Conservation (phyloP, 2,797 vertebrate species). For the Geotrypetes seraphini region DNA sequence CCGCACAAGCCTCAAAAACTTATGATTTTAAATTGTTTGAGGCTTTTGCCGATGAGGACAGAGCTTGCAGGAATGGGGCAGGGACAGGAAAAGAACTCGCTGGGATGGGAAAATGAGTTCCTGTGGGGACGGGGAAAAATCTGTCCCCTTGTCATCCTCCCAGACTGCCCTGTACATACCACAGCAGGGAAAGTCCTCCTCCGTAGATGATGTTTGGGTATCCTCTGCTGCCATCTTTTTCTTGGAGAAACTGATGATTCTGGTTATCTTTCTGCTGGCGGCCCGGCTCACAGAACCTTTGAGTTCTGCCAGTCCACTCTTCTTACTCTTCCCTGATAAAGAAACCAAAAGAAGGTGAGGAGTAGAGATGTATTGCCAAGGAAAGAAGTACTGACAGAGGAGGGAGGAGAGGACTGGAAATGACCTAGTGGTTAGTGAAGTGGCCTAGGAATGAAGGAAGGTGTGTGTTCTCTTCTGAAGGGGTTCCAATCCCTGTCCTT, state of each 20-base stretch:
- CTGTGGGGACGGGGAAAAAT: too few species aligned
- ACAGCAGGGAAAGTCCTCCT: slow-evolving; percentile 78
- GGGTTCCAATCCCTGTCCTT: too few species aligned
- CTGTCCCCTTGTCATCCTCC: too few species aligned
- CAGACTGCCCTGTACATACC: slow-evolving; percentile 50
- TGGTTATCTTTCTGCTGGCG: slow-evolving; percentile 89
- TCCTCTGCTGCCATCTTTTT: slow-evolving; percentile 77
- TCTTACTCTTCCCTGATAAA: slow-evolving; percentile 70
- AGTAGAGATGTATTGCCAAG: not conserved
- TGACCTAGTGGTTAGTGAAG: too few species aligned
- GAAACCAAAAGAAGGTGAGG: not conserved
- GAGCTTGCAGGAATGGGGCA: too few species aligned
- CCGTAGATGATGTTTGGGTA: slow-evolving; percentile 42
- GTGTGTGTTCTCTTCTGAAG: too few species aligned
- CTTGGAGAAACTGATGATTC: slow-evolving; percentile 96
- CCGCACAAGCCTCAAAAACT: too few species aligned
- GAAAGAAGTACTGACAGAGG: not conserved
- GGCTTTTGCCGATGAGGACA: too few species aligned
- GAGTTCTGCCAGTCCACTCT: slow-evolving; percentile 80
- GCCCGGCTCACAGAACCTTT: slow-evolving; percentile 89
- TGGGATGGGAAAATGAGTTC: too few species aligned
- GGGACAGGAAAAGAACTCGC: too few species aligned
- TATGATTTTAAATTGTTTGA: too few species aligned
- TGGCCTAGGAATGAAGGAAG: too few species aligned
- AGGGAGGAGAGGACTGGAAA: not conserved